phyloP scores from a whole-genome alignment of 92 coral and sea anemone genomes.

The Umimayanthus kanabou region DNA sequence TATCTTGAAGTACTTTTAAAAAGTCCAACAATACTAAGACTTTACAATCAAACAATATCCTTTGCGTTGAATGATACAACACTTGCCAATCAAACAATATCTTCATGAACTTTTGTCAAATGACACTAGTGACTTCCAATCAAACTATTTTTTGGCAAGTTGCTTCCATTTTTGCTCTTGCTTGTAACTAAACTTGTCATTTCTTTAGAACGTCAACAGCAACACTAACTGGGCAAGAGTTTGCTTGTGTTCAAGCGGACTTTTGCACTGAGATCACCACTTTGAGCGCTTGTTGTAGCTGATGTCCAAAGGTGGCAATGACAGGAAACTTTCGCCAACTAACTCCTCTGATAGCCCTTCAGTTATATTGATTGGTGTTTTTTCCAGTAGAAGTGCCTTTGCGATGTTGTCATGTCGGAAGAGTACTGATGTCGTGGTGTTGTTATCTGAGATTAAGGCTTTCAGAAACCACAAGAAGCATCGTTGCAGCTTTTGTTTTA shows the following conservation, averaged over 20 bases:
- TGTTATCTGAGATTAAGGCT: neutral
- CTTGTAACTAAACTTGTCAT: neutral
- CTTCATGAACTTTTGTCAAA: neutral
- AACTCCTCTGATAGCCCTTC: constrained; percentile 6
- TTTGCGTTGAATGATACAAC: neutral
- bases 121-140: constrained; percentile 6
- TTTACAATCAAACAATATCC: constrained; percentile 14
- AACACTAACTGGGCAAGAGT: neutral
- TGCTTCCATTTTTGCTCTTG: neutral
- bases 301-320: constrained; percentile 1
- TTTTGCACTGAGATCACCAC: neutral
- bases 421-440: neutral
- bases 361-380: neutral
- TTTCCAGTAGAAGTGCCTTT: neutral
- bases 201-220: neutral
- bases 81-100: constrained; percentile 10
- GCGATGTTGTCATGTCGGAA: constrained; percentile 8
- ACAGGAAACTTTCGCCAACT: neutral
- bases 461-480: neutral
- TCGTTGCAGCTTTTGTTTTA: constrained; percentile 13
- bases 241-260: neutral
- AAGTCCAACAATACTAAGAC: constrained; percentile 4
- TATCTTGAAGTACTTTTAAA: constrained; percentile 1
- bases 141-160: neutral
- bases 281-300: neutral